phyloP scores from a whole-genome alignment of 1,140 invertebrate species.

The Andricus grossulariae region DNA sequence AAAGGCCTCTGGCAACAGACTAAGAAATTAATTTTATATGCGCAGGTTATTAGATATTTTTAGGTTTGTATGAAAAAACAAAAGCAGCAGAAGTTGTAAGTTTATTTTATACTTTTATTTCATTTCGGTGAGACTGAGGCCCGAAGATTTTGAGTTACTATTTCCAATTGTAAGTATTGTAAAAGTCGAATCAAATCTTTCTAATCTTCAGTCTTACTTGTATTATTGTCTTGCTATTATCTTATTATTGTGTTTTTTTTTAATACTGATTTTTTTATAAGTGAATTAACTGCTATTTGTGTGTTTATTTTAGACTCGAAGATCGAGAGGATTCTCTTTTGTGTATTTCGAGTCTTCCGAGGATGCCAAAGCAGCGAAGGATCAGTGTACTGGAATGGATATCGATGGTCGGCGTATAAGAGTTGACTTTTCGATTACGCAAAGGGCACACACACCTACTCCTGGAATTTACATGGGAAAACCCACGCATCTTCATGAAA shows the following conservation, averaged over 20 bases:
- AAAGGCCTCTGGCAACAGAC: constrained; percentile 72
- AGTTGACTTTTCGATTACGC: constrained; percentile 98
- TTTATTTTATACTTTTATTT: constrained; percentile 4
- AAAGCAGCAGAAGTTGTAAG: constrained; percentile 13
- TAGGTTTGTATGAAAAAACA: constrained; percentile 37
- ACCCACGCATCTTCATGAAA: constrained; percentile 80
- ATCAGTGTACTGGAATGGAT: constrained; percentile 94
- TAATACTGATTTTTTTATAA: neutral
- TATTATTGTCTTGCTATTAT: no score
- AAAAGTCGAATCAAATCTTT: neutral
- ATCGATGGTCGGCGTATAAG: constrained; percentile 95
- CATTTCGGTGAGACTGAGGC: neutral
- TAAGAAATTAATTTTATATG: constrained; percentile 25
- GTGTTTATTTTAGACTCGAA: constrained; percentile 82
- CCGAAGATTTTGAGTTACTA: neutral
- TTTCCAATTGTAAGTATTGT: neutral
- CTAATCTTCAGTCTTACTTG: no score
- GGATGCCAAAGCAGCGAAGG: constrained; percentile 95
- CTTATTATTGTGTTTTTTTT: constrained; percentile 18
- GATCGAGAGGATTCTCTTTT: constrained; percentile 97
- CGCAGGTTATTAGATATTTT: constrained; percentile 24
- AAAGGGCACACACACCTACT: constrained; percentile 97
- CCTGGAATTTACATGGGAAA: constrained; percentile 99
- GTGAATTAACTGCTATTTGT: constrained; percentile 24
- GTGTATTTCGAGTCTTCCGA: constrained; percentile 94